Base-by-base conservation (phyloP, 2,797 vertebrate genomes). In the Gadopsis marmoratus region DNA sequence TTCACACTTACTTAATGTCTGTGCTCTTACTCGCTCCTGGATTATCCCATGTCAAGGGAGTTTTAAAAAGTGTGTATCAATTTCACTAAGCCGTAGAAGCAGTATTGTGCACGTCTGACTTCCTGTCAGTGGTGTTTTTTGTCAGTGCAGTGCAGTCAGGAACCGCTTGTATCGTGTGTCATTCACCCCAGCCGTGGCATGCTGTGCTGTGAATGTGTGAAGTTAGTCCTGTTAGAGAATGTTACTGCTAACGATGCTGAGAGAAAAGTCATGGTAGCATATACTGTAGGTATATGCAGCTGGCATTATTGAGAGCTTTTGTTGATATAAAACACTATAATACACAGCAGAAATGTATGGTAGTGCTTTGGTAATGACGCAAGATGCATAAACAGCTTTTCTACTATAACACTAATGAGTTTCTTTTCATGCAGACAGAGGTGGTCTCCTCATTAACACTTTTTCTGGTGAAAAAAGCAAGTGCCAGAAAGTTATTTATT, bases 21-120 rank as follows among this genome's bases (percentile, higher is more conserved):
- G 45, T 70, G 86, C 87, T 83, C 84, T 79, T 79, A 78, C 81
- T 86, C 71, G 67, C 50, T 71, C 68, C 67, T 86, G 84, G 86
- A 90, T 91, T 89, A 92, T 89, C 86, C 78, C 63, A 50, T 88
- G 87, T 91, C 84, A 87, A 43, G 83, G 79, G 71, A 84, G 76
- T 85, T 89, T 83, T 61, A 86, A 83, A 87, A 84, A 82, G 82
- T 81, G 76, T 75, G 73, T 82, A 86, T 90, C 89, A 88, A 75
- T 90, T 89, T 83, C 74, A 61, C 65, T 87, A 87, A 89, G 82
- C 87, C 74, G 71, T 48, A 66, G 48, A 79, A 81, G 73, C 54
- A 72, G 64, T 58, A 84, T 83, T 87, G 85, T 88, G 83, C 78
- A 50, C 23, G 17, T 78, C 78, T 86, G 78, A 87, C 87, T 87